Evolutionary conservation across 2,797 vertebrate genomes (phyloP).

Genomic region (Urophycis tenuis): DNA sequence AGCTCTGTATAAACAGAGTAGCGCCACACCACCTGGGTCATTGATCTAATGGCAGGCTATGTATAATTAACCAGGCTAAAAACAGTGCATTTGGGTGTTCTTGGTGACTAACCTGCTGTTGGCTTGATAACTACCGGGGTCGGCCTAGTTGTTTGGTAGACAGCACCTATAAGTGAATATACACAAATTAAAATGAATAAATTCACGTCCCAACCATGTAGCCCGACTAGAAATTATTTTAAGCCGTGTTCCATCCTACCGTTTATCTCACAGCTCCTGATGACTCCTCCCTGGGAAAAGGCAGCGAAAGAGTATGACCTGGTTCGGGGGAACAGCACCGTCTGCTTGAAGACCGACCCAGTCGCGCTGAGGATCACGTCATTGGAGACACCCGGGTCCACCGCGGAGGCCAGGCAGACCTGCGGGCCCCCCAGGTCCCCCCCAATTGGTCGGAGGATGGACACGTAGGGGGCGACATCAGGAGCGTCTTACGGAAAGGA

Average conservation of each 20-base stretch:
- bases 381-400: slow-evolving; percentile 22
- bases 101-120: not conserved
- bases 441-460: slow-evolving; percentile 21
- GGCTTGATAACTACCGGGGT: not conserved
- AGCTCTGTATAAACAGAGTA: too few relatives aligned
- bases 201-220: too few relatives aligned
- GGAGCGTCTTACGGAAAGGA: slow-evolving; percentile 30
- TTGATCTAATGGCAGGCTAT: too few relatives aligned
- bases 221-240: too few relatives aligned
- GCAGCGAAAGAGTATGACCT: slow-evolving; percentile 33
- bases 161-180: too few relatives aligned
- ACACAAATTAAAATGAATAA: too few relatives aligned
- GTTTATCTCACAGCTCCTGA: slow-evolving; percentile 28
- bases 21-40: too few relatives aligned
- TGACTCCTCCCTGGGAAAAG: not conserved
- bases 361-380: not conserved
- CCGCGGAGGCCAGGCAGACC: slow-evolving; percentile 51
- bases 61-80: not conserved
- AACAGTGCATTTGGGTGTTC: not conserved
- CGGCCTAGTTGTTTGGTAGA: not conserved
- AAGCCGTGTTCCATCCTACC: not conserved
- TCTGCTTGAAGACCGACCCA: fast-evolving
- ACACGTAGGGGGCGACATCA: not conserved
- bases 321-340: not conserved
- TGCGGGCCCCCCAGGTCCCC: fast-evolving